Evolutionary conservation across 2,113 vertebrate genomes (phyloP).

Genomic region (Puffinus mauretanicus): DNA sequence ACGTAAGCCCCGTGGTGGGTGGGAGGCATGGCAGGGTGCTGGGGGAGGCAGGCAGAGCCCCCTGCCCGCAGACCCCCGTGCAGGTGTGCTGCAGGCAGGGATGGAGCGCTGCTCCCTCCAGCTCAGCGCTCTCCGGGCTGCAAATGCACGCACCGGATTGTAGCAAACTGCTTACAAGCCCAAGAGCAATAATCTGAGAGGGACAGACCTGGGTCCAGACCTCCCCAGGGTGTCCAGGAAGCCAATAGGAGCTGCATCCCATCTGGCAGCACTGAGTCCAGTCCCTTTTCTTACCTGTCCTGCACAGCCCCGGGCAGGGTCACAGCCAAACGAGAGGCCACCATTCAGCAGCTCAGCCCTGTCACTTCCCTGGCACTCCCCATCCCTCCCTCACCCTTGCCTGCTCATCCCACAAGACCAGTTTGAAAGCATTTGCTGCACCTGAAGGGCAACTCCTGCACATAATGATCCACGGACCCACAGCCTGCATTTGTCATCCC

Average conservation of each 20-base stretch:
- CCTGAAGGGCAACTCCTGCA: neutral
- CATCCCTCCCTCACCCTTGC: neutral
- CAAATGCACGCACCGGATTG: rapidly evolving
- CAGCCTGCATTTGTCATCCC: slow-evolving; percentile 38
- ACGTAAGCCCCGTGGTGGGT: neutral
- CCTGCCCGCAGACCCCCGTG: rapidly evolving
- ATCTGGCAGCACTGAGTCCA: neutral
- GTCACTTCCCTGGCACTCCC: neutral
- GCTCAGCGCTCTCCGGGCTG: rapidly evolving
- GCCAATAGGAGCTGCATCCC: neutral
- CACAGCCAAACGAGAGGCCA: neutral
- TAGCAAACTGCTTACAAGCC: neutral
- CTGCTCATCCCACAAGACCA: neutral
- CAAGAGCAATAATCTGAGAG: rapidly evolving
- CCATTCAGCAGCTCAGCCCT: neutral
- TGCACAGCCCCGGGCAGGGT: rapidly evolving
- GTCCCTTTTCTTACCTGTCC: neutral
- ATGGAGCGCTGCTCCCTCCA: neutral
- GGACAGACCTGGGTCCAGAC: neutral
- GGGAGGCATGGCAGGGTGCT: neutral
- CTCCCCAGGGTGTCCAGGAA: neutral
- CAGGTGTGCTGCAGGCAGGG: neutral
- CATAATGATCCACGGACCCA: neutral
- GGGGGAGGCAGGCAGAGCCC: neutral
- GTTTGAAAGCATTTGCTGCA: neutral